Conservation (phyloP, 2,113 vertebrate genomes). For the Silurus asotus region DNA sequence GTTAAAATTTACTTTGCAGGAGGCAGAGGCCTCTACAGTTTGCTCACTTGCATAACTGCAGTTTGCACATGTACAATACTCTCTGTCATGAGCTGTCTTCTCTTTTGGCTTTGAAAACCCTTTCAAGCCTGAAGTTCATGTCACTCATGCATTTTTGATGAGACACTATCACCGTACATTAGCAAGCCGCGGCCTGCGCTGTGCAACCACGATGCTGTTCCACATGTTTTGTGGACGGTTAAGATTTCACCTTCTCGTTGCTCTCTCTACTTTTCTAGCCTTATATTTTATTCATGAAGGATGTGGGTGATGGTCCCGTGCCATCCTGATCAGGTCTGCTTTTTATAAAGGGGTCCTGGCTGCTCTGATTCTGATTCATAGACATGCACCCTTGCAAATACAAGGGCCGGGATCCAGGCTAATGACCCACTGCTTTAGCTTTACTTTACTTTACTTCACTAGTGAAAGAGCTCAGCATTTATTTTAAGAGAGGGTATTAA, state of each 20-base stretch:
- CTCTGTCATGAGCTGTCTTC: not conserved
- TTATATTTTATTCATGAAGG: slow-evolving; percentile 72
- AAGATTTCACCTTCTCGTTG: slow-evolving; percentile 70
- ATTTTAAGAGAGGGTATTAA: slow-evolving; percentile 33
- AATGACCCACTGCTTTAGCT: slow-evolving; percentile 17
- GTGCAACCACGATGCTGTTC: slow-evolving; percentile 7
- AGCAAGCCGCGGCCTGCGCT: slow-evolving; percentile 12
- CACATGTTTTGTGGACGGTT: slow-evolving; percentile 53
- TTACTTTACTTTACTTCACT: slow-evolving; percentile 27
- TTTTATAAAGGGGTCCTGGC: slow-evolving; percentile 60
- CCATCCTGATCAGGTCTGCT: slow-evolving; percentile 27
- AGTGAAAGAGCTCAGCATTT: slow-evolving; percentile 45
- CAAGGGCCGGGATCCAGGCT: not conserved
- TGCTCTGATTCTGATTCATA: slow-evolving; percentile 34
- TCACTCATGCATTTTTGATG: slow-evolving; percentile 37
- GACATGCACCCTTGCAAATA: slow-evolving; percentile 4
- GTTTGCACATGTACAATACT: not conserved
- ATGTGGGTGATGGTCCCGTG: slow-evolving; percentile 13
- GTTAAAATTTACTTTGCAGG: not conserved
- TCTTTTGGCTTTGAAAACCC: not conserved
- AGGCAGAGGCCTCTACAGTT: not conserved
- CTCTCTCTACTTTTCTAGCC: slow-evolving; percentile 46
- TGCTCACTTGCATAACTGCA: not conserved
- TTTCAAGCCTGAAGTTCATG: not conserved
- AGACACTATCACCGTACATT: slow-evolving; percentile 23